These are phyloP conservation scores for Paralichthys olivaceus DNA, from an alignment of 2,113 vertebrate species.

Conservation along the genomic window DNA sequence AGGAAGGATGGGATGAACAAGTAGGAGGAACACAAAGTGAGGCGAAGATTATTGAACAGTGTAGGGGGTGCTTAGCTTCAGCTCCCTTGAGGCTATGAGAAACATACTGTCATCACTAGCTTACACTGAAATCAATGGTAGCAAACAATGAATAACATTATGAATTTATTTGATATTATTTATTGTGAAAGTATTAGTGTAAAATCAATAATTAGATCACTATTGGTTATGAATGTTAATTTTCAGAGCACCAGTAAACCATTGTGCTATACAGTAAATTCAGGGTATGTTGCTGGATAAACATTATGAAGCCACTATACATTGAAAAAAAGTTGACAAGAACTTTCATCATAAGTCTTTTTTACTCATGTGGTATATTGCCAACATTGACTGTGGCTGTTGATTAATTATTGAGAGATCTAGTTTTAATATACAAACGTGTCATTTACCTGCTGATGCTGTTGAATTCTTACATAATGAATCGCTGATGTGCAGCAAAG, in stretches of 20 bases:
- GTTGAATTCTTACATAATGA: conserved; percentile 4
- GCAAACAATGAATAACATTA: conserved; percentile 60
- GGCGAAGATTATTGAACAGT: conserved; percentile 16
- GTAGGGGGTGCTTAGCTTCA: conserved; percentile 27
- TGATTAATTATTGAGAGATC: conserved; percentile 19
- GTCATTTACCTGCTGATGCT: conserved; percentile 24
- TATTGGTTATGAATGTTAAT: conserved; percentile 52
- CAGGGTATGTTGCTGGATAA: conserved; percentile 64
- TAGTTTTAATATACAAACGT: conserved; percentile 55
- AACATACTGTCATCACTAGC: conserved; percentile 44
- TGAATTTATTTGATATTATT: conserved; percentile 61
- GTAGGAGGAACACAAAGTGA: conserved; percentile 10
- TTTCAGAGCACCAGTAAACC: conserved; percentile 53
- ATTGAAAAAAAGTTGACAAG: conserved; percentile 31
- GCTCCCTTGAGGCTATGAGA: conserved; percentile 28
- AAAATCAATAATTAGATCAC: conserved; percentile 47
- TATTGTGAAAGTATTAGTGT: conserved; percentile 58
- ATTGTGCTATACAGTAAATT: conserved; percentile 61
- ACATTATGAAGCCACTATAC: conserved; percentile 43
- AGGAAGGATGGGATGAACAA: conserved; percentile 42
- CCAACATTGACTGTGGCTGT: conserved; percentile 38
- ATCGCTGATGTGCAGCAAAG: not conserved
- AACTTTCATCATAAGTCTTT: conserved; percentile 35
- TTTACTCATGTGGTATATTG: conserved; percentile 37
- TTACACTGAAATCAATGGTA: conserved; percentile 64